phyloP scores from a whole-genome alignment of 2,888 invertebrate species.

The Lamellibrachia columna region DNA sequence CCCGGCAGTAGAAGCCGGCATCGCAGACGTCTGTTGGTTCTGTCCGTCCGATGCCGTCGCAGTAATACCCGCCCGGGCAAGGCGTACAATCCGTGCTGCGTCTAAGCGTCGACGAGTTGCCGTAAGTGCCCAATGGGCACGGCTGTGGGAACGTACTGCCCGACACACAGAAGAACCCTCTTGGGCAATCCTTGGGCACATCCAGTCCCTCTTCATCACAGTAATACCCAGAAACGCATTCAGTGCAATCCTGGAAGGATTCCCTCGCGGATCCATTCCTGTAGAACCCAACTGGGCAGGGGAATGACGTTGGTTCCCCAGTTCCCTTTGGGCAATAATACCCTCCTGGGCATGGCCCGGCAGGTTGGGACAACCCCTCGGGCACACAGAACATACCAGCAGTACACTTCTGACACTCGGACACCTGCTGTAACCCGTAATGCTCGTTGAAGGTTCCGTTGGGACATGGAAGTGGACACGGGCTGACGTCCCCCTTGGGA shows the following conservation, averaged over 20 bases:
- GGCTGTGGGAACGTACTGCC: constrained; percentile 57
- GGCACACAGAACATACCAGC: constrained; percentile 58
- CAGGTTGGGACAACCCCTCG: constrained; percentile 51
- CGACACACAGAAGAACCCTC: constrained; percentile 61
- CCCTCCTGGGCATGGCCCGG: constrained; percentile 60
- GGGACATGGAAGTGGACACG: constrained; percentile 60
- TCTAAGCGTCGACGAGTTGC: constrained; percentile 53
- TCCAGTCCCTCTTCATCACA: constrained; percentile 59
- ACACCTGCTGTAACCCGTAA: constrained; percentile 49
- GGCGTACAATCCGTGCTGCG: constrained; percentile 61
- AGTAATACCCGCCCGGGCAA: constrained; percentile 63
- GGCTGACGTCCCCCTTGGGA: constrained; percentile 59
- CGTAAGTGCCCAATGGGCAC: constrained; percentile 63
- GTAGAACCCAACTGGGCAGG: constrained; percentile 63
- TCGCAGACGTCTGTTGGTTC: constrained; percentile 55
- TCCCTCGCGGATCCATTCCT: constrained; percentile 60
- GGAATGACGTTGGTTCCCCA: constrained; percentile 48
- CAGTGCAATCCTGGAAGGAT: constrained; percentile 61
- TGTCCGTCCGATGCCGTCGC: constrained; percentile 58
- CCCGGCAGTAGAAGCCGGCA: constrained; percentile 52
- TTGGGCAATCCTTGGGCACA: constrained; percentile 57
- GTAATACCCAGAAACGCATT: constrained; percentile 61
- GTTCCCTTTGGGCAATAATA: constrained; percentile 63
- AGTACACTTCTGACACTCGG: constrained; percentile 60
- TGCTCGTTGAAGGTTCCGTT: constrained; percentile 58